Conservation (phyloP, 30 jellyfish, hydroid and myxozoan species). For the Pseudorhiza aurosa region DNA sequence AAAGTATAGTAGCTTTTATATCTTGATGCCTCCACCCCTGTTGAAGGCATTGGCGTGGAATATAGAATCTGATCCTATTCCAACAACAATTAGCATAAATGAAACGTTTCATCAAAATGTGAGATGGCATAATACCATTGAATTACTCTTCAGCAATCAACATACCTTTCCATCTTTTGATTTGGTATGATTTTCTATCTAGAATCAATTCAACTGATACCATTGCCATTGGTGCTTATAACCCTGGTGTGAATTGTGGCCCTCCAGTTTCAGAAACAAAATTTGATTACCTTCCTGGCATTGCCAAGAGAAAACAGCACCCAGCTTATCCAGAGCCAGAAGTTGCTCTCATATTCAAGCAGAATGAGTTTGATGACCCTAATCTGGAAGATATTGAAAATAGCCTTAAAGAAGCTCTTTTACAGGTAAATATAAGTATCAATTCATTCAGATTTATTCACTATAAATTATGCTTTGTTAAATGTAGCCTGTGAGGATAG, state of each 20-base stretch:
- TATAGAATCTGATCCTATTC: no score
- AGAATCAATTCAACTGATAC: constrained; percentile 33
- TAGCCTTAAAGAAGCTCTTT: constrained; percentile 75
- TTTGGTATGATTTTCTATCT: background rate
- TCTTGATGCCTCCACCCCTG: no score
- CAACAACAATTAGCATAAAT: no score
- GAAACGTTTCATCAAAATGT: no score
- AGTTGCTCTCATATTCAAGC: constrained; percentile 79
- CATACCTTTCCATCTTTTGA: no score
- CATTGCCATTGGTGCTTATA: constrained; percentile 56
- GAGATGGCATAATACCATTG: no score
- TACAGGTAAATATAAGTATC: constrained; percentile 53
- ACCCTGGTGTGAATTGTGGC: constrained; percentile 81
- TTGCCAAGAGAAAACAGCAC: constrained; percentile 65
- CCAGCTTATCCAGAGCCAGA: constrained; percentile 93
- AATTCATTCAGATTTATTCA: no score
- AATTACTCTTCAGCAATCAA: no score
- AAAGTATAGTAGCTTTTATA: no score
- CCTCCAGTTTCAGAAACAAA: constrained; percentile 73
- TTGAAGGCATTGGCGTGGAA: no score
- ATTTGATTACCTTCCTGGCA: constrained; percentile 88
- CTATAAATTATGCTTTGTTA: no score
- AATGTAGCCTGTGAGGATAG: no score
- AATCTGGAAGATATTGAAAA: constrained; percentile 75
- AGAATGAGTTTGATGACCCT: constrained; percentile 87